Base-by-base conservation (phyloP, 2,797 vertebrate species). In the Galaxias olidus region DNA sequence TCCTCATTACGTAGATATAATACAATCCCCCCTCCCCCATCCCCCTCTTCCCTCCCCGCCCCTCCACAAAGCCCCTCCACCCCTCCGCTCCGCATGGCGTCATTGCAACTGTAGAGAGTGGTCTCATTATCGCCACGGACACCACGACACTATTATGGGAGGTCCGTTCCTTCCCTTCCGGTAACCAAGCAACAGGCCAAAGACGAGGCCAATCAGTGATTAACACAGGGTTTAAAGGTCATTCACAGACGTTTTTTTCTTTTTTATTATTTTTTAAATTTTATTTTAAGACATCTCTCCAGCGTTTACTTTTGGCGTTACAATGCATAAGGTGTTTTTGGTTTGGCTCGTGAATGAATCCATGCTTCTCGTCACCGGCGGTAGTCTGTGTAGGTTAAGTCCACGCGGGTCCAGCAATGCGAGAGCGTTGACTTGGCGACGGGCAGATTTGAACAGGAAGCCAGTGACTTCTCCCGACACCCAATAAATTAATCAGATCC, bases 1-100 rank as follows among this genome's bases (percentile, higher is more conserved):
- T 81, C 86, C 91, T 92, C 90, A 89, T 93, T 91, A 93, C 89
- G 84, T 48, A 75, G 72, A 79, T 69, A 77, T 67, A 65, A 69
- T 67, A 61, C 75, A 69, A 76, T 82, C 75, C 61, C 52, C 81
- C 82, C 75, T 60, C 52, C 81, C 83, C 20, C 7, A 13, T 14
- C 10, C 1, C 19, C 46, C 44, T 19, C 4, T 10, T 15, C 49
- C 15, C 49, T 17, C 14, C 15, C 49, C n/a, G 10, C 49, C 15
- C n/a, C 15, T 17, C 15, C 49, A 51, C 49, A 15, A 14, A 15
- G 14, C 58, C 76, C 68, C 78, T 83, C 77, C 61, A 53, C 80
- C 85, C 80, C 63, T 58, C 74, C 64, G 63, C 81, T 75, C 89
- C 85, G 86, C 85, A 57, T 87, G 87, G 76, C 63, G 75, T 78